phyloP scores from a whole-genome alignment of 2,888 invertebrate species.

The Ypsolopha sequella region DNA sequence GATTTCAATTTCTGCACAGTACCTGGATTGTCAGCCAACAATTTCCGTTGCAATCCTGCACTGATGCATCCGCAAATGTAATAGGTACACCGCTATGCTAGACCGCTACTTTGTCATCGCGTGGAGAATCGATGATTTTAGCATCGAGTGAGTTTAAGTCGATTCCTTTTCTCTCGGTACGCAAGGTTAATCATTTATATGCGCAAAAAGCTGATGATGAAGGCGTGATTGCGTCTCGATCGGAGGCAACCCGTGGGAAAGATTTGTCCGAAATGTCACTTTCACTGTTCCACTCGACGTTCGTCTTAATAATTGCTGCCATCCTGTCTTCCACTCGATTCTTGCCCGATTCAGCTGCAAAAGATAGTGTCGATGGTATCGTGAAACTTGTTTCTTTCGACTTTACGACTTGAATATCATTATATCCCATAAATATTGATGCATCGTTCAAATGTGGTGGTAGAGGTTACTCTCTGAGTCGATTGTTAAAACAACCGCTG shows the following conservation, averaged over 20 bases:
- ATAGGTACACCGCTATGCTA: conserved; percentile 5
- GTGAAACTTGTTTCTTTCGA: conserved; percentile 5
- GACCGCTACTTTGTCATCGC: conserved; percentile 24
- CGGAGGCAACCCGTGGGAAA: conserved; percentile 42
- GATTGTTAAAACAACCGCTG: neutral
- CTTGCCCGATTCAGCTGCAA: conserved; percentile 5
- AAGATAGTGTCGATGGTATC: conserved; percentile 6
- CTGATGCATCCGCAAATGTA: neutral
- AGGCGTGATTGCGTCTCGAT: conserved; percentile 43
- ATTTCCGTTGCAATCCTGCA: neutral
- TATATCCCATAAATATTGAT: conserved; percentile 12
- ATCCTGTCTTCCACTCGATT: neutral
- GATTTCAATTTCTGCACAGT: too few relatives aligned
- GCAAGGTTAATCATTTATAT: neutral
- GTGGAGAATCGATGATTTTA: conserved; percentile 31
- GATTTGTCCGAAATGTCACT: conserved; percentile 61
- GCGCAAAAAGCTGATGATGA: conserved; percentile 39
- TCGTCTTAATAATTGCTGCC: conserved; percentile 1
- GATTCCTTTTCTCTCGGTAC: neutral
- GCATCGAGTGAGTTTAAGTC: neutral
- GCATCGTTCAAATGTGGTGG: neutral
- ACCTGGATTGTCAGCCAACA: too few relatives aligned
- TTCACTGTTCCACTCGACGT: conserved; percentile 30
- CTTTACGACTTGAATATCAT: conserved; percentile 5
- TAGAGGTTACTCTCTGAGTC: neutral